Evolutionary conservation across 2,797 vertebrate genomes (phyloP).

Genomic region (Sebastes minor): DNA sequence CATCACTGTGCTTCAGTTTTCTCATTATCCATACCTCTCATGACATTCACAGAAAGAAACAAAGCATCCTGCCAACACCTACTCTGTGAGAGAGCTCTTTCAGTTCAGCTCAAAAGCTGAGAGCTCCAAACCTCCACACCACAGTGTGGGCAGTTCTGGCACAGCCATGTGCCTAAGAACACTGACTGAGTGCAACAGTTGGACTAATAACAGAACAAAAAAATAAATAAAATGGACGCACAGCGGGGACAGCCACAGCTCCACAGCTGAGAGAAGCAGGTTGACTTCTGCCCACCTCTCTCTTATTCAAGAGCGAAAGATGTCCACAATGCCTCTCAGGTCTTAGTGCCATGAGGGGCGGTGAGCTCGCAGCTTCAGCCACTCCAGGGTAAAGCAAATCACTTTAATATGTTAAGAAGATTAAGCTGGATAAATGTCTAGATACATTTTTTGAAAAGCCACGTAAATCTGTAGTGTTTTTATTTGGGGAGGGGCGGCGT

Average conservation of each 20-base stretch:
- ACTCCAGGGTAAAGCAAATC: constrained; percentile 88
- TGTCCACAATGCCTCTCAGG: constrained; percentile 82
- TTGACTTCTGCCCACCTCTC: constrained; percentile 82
- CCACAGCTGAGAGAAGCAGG: constrained; percentile 68
- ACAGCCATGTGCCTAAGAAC: constrained; percentile 74
- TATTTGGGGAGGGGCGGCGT: constrained; percentile 80
- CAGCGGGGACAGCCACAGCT: constrained; percentile 68
- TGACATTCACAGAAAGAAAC: constrained; percentile 80
- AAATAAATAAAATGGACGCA: constrained; percentile 62
- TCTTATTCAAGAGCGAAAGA: constrained; percentile 73
- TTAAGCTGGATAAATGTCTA: constrained; percentile 91
- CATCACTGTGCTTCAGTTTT: constrained; percentile 71
- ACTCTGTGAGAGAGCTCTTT: constrained; percentile 81
- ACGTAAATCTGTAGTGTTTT: constrained; percentile 88
- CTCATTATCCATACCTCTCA: constrained; percentile 77
- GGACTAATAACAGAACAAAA: constrained; percentile 76
- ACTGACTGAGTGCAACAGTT: constrained; percentile 83
- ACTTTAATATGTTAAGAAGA: constrained; percentile 91
- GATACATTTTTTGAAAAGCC: constrained; percentile 87
- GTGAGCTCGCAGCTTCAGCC: constrained; percentile 83
- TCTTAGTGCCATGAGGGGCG: constrained; percentile 83
- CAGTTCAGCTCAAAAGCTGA: constrained; percentile 78
- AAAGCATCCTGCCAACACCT: constrained; percentile 82
- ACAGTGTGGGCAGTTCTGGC: constrained; percentile 82
- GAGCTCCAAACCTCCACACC: constrained; percentile 82